Evolutionary conservation across 2,888 invertebrate genomes (phyloP), one percentile per base, ranked within the genome.

Genomic region (Nomada ferruginata): DNA sequence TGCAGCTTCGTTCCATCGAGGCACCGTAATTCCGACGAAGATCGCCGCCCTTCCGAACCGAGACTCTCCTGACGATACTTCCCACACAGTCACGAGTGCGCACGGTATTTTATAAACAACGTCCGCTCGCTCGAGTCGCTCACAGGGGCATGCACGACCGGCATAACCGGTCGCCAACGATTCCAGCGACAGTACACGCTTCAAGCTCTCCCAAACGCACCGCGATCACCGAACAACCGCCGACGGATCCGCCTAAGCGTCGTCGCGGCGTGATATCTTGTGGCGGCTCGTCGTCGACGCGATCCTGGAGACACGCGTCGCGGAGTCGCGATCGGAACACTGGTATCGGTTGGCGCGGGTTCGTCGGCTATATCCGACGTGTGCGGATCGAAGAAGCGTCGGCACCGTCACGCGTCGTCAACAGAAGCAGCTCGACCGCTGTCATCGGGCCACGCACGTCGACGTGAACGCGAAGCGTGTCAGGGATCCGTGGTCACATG

Each of bases 401-500:
- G 55, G 53, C 47, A 55, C 52, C 47, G 42, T 11, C 47, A 44
- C 57, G 68, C 68, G 78, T 53, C 63, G 83, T 72, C 64, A 57
- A 66, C 65, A 68, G 57, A 69, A 64, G 36, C 65, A 53, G 80
- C 79, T 52, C 47, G 36, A 3, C 68, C 64, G 59, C 15, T 69
- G 72, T 59, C 64, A 63, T 71, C 75, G 66, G 53, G 23, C 13
- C 57, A 57, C 82, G 71, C 57, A 29, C 23, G 65, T n/a, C 29
- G 15, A 47, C 57, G 65, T 3, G 72, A 52, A 55, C 64, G 65
- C 42, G 13, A 15, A 53, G 69, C 76, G 86, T 70, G 80, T 63
- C 18, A 3, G 57, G 10, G 29, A 42, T 60, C 42, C 68, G 61
- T 59, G 36, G 85, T 79, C 82, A 84, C 85, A 76, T 85, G 75